These are phyloP conservation scores for Lepidonotus clava DNA, from an alignment of 2,888 invertebrate genomes.

Conservation along the genomic window DNA sequence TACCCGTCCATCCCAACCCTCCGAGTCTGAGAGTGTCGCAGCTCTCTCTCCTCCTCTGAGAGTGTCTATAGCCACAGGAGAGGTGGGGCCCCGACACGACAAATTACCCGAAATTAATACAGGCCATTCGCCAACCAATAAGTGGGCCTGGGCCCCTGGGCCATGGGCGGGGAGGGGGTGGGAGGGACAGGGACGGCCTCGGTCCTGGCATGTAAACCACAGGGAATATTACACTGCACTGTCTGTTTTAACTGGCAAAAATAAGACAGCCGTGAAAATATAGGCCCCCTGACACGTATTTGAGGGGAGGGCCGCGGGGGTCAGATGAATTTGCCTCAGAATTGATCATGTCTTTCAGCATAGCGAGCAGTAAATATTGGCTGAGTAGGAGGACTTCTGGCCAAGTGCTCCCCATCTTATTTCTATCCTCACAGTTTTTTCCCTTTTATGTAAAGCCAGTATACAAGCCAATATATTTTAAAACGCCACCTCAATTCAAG, in stretches of 20 bases:
- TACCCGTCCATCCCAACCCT: neutral
- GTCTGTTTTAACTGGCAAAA: neutral
- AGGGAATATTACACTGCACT: neutral
- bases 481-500: too few relatives aligned
- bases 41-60: neutral
- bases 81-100: neutral
- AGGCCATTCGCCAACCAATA: neutral
- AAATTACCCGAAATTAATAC: slow-evolving; percentile 23
- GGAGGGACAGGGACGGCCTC: neutral
- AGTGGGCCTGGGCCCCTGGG: neutral
- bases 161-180: neutral
- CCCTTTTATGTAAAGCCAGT: too few relatives aligned
- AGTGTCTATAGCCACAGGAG: neutral
- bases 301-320: neutral
- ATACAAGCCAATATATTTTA: too few relatives aligned
- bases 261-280: neutral
- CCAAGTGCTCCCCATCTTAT: too few relatives aligned
- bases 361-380: slow-evolving; percentile 8
- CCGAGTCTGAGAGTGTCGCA: neutral
- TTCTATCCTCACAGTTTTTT: too few relatives aligned
- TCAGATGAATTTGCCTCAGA: slow-evolving; percentile 30
- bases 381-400: neutral
- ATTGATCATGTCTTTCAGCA: slow-evolving; percentile 43
- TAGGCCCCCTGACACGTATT: neutral
- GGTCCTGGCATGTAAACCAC: neutral